phyloP scores from a whole-genome alignment of 2,888 invertebrate species.

The Drosophila tanythrix region DNA sequence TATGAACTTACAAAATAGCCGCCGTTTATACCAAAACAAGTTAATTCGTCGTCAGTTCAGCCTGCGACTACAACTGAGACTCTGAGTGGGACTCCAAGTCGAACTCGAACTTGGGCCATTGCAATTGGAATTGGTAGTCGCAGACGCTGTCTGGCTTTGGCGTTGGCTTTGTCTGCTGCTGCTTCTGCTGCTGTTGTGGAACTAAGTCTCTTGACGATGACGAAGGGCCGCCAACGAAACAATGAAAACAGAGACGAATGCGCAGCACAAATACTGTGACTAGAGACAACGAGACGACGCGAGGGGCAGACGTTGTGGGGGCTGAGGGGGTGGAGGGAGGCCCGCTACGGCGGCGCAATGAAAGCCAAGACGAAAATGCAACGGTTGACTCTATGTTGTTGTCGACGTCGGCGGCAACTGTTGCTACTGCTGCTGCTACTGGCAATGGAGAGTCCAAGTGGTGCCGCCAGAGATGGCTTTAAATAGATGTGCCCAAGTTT shows the following conservation, averaged over 20 bases:
- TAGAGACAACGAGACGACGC: constrained; percentile 14
- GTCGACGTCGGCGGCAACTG: constrained; percentile 7
- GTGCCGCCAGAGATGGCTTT: constrained; percentile 67
- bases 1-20: constrained; percentile 83
- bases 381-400: constrained; percentile 63
- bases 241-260: constrained; percentile 48
- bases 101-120: constrained; percentile 20
- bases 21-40: constrained; percentile 83
- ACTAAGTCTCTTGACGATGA: constrained; percentile 66
- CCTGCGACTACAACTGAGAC: constrained; percentile 36
- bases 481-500: constrained; percentile 81
- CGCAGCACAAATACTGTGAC: constrained; percentile 39
- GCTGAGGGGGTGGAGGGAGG: constrained; percentile 20
- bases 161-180: neutral
- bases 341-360: constrained; percentile 75
- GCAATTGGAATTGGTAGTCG: constrained; percentile 40
- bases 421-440: constrained; percentile 13
- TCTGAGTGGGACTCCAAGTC: constrained; percentile 4
- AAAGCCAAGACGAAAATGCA: constrained; percentile 81
- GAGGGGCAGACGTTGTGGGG: neutral
- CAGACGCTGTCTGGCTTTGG: constrained; percentile 35
- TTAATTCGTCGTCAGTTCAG: constrained; percentile 75
- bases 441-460: constrained; percentile 32
- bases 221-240: constrained; percentile 81
- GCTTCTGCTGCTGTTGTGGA: constrained; percentile 9